Evolutionary conservation across 2,888 invertebrate genomes (phyloP).

Genomic region (Hymenopus coronatus): DNA sequence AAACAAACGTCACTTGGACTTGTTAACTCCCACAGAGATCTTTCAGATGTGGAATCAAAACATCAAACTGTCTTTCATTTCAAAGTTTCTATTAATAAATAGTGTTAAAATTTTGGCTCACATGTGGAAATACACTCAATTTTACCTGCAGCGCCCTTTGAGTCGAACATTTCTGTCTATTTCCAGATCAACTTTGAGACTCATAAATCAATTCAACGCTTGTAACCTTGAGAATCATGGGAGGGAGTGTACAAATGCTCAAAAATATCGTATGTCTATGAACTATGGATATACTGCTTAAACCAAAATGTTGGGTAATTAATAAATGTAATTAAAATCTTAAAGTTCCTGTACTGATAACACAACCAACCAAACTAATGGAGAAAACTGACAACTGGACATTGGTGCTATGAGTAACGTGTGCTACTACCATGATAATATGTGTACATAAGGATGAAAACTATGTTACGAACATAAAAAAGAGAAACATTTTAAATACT

Average conservation of each 20-base stretch:
- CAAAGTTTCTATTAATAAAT: not conserved
- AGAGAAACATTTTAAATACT: not conserved
- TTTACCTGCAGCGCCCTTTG: not conserved
- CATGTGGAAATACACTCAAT: not conserved
- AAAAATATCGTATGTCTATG: not conserved
- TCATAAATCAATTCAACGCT: not conserved
- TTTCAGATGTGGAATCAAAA: not conserved
- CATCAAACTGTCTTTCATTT: not conserved
- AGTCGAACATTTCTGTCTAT: not conserved
- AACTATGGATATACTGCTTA: not conserved
- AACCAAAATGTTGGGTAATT: not conserved
- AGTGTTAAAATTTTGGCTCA: not conserved
- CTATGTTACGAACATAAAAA: not conserved
- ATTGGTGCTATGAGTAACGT: not conserved
- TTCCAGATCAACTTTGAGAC: not conserved
- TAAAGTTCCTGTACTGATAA: not conserved
- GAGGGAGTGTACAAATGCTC: not conserved
- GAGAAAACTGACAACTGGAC: not conserved
- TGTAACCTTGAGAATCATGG: not conserved
- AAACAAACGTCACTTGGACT: not conserved
- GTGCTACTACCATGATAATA: not conserved
- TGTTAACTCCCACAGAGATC: not conserved
- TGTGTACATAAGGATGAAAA: not conserved
- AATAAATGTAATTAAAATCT: not conserved
- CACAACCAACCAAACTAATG: not conserved